Evolutionary conservation across 2,797 vertebrate species (phyloP).

Genomic region (Halcyon smyrnensis): DNA sequence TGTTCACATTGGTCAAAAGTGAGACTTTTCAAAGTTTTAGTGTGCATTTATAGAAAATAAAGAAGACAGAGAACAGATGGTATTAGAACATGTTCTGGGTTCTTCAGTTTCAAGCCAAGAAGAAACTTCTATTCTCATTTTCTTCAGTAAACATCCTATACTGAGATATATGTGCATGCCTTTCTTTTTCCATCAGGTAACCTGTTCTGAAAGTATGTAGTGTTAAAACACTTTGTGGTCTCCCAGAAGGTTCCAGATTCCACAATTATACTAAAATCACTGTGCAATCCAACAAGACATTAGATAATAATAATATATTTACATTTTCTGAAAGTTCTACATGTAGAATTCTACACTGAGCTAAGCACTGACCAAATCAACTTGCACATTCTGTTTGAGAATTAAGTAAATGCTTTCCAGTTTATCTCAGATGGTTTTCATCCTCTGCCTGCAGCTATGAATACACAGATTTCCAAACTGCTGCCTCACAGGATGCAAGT

Average conservation of each 20-base stretch:
- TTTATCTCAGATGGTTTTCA: conserved; percentile 63
- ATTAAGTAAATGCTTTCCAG: conserved; percentile 61
- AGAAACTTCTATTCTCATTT: background rate
- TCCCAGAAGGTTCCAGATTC: background rate
- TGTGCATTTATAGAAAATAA: background rate
- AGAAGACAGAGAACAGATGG: background rate
- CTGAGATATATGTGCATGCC: background rate
- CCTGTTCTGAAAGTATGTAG: background rate
- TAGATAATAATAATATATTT: background rate
- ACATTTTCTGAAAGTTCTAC: background rate
- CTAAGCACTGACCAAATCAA: conserved; percentile 29
- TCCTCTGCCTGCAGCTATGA: background rate
- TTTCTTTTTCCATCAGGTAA: background rate
- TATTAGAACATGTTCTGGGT: background rate
- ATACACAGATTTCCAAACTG: conserved; percentile 35
- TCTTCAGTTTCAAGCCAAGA: background rate
- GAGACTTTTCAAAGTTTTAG: background rate
- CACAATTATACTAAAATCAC: background rate
- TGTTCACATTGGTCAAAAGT: background rate
- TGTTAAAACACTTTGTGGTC: background rate
- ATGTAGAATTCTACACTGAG: background rate
- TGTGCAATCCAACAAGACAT: background rate
- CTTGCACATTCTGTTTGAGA: conserved; percentile 10
- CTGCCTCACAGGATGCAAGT: background rate
- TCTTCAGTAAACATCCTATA: background rate